phyloP scores from a whole-genome alignment of 35 echinoderm and acorn worm genomes.

The Diadema setosum region DNA sequence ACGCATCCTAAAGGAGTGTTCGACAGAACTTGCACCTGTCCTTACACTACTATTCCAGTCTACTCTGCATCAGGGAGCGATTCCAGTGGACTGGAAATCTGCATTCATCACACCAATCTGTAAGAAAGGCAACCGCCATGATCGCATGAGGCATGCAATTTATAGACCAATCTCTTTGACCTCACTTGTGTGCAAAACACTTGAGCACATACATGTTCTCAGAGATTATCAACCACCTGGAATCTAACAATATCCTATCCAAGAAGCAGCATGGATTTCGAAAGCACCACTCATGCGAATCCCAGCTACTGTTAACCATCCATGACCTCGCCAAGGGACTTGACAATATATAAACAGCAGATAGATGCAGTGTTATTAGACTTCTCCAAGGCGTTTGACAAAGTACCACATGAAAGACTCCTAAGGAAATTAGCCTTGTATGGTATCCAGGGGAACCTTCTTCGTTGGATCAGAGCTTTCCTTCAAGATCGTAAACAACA shows the following conservation, averaged over 20 bases:
- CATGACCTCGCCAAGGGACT: not conserved
- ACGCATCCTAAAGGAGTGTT: slow-evolving; percentile 17
- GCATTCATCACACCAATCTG: not conserved
- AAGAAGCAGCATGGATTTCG: not conserved
- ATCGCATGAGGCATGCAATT: no score
- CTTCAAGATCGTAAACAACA: not conserved
- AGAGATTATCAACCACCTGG: not conserved
- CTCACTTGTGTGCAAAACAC: not conserved
- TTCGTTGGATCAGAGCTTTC: not conserved
- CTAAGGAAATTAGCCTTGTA: not conserved
- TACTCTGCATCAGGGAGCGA: not conserved
- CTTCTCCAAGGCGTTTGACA: not conserved
- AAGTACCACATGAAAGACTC: not conserved
- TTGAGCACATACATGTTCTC: not conserved
- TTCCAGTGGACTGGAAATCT: slow-evolving; percentile 13
- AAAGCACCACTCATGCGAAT: not conserved
- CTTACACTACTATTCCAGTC: not conserved
- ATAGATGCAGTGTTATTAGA: not conserved
- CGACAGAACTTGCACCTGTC: slow-evolving; percentile 22
- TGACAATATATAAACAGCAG: not conserved
- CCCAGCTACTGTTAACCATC: not conserved
- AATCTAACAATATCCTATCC: not conserved
- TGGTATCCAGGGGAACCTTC: not conserved
- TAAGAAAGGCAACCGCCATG: slow-evolving; percentile 37
- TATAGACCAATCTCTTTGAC: not conserved